phyloP scores from a whole-genome alignment of 2,888 invertebrate genomes.

The Kryphioiulus occultus region DNA sequence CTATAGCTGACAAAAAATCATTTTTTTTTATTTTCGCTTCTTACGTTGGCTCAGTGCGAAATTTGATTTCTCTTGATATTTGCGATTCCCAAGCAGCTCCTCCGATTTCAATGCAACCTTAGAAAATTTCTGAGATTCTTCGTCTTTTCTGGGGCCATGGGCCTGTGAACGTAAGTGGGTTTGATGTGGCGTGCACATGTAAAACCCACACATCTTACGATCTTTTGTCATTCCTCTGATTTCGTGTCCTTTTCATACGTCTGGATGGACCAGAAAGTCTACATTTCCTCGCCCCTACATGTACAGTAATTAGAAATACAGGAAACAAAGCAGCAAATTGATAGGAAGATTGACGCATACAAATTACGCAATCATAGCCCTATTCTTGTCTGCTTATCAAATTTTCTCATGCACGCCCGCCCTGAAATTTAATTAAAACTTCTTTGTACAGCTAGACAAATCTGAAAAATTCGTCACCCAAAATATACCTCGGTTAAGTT shows the following conservation, averaged over 20 bases:
- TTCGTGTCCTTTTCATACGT: background rate
- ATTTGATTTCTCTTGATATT: conserved; percentile 8
- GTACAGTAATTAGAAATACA: conserved; percentile 31
- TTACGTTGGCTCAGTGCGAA: background rate
- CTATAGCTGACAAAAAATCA: background rate
- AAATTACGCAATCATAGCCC: background rate
- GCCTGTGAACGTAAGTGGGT: background rate
- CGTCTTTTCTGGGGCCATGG: background rate
- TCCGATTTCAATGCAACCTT: background rate
- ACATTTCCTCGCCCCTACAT: background rate
- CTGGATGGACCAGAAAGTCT: background rate
- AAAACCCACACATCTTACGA: conserved; percentile 4
- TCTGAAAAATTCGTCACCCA: background rate
- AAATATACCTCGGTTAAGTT: background rate
- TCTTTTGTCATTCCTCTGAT: conserved; percentile 9
- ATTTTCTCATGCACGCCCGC: background rate
- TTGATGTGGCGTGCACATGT: conserved; percentile 3
- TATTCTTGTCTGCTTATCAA: conserved; percentile 29
- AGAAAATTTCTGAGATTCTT: background rate
- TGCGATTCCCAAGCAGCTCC: background rate
- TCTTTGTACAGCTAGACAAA: background rate
- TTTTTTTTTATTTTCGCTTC: background rate
- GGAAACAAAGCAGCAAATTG: conserved; percentile 36
- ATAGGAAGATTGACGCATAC: background rate
- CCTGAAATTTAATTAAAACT: conserved; percentile 23